A percentile compares a stretch with the other conserved stretches of the same genome.
Conservation (phyloP, 1,140 invertebrate genomes). For the Hylaeus anthracinus region DNA sequence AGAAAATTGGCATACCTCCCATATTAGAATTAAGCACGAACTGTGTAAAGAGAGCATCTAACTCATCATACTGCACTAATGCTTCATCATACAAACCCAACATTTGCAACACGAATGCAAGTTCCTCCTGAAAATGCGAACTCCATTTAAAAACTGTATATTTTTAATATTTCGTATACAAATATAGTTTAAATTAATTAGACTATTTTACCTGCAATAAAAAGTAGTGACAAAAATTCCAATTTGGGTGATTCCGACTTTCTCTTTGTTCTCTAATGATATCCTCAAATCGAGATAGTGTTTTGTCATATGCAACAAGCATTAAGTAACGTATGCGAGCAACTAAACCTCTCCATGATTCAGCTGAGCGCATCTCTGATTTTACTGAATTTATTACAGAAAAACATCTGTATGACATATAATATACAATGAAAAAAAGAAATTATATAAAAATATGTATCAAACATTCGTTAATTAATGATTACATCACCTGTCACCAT, state of each 20-base stretch:
- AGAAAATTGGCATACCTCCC: conserved; percentile 82
- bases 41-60: conserved; percentile 98
- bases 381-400: conserved; percentile 95
- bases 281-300: conserved; percentile 93
- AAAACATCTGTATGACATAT: conserved; percentile 87
- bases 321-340: conserved; percentile 91
- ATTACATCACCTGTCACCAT: conserved; percentile 85
- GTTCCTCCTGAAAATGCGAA: conserved; percentile 89
- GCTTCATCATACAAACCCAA: conserved; percentile 96
- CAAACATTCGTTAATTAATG: conserved; percentile 4
- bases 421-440: background rate
- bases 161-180: background rate
- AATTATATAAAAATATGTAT: background rate
- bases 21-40: conserved; percentile 96
- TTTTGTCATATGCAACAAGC: conserved; percentile 92
- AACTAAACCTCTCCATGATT: conserved; percentile 94
- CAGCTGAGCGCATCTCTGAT: conserved; percentile 92
- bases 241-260: conserved; percentile 92
- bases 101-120: conserved; percentile 97
- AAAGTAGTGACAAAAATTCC: conserved; percentile 98
- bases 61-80: conserved; percentile 97
- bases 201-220: conserved; percentile 87
- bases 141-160: background rate
- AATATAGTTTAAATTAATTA: background rate
- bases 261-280: conserved; percentile 94